Evolutionary conservation across 2,113 vertebrate species (phyloP).

Genomic region (Mola mola): DNA sequence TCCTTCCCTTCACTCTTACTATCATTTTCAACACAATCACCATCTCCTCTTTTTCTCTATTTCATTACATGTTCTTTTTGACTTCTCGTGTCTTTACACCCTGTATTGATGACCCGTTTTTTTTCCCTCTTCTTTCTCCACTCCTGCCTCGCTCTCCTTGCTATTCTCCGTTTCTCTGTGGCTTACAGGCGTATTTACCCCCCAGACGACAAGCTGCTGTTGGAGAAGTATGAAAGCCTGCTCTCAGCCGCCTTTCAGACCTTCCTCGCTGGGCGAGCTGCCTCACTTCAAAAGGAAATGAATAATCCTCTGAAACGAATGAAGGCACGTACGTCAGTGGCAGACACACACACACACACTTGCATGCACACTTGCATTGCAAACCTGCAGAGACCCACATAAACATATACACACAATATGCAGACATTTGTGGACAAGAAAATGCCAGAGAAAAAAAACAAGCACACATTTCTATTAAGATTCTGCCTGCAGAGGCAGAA

Average conservation of each 20-base stretch:
- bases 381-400: conserved; percentile 45
- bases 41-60: conserved; percentile 20
- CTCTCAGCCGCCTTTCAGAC: conserved; percentile 96
- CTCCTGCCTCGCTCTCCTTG: conserved; percentile 47
- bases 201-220: conserved; percentile 95
- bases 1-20: conserved; percentile 18
- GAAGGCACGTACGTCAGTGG: conserved; percentile 90
- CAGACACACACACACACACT: conserved; percentile 41
- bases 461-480: conserved; percentile 60
- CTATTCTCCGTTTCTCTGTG: conserved; percentile 64
- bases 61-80: conserved; percentile 21
- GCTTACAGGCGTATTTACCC: conserved; percentile 95
- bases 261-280: conserved; percentile 96
- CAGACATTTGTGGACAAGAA: conserved; percentile 54
- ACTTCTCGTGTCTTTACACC: conserved; percentile 16
- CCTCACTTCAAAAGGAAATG: conserved; percentile 97
- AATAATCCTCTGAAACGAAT: conserved; percentile 99
- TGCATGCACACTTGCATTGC: conserved; percentile 21
- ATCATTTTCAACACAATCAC: conserved; percentile 11
- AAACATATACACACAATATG: conserved; percentile 45
- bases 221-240: conserved; percentile 98
- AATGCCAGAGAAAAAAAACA: conserved; percentile 41
- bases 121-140: conserved; percentile 25
- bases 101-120: conserved; percentile 36
- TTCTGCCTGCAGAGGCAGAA: conserved; percentile 64